Conservation (phyloP, 2,113 vertebrate species). For the Carassius carassius region DNA sequence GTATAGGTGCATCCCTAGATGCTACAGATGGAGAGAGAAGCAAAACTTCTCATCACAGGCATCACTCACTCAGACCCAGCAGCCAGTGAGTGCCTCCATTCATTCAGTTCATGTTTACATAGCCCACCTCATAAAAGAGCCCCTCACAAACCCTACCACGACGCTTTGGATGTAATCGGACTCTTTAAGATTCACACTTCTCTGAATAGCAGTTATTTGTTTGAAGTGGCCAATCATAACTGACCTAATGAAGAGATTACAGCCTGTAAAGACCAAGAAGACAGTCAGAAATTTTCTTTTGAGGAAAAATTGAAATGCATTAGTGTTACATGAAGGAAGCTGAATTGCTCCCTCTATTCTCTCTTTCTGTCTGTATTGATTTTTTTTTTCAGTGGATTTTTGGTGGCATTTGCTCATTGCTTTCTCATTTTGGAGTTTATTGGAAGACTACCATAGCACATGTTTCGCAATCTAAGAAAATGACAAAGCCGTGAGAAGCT, state of each 20-base stretch:
- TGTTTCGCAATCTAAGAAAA: conserved; percentile 45
- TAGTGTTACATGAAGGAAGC: not conserved
- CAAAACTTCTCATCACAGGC: conserved; percentile 57
- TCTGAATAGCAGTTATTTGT: not conserved
- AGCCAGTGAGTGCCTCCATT: conserved; percentile 35
- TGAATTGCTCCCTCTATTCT: not conserved
- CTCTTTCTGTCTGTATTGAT: conserved; percentile 35
- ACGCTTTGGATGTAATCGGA: conserved; percentile 14
- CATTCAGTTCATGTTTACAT: conserved; percentile 54
- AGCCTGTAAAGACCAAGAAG: not conserved
- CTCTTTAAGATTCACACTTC: not conserved
- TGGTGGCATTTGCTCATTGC: conserved; percentile 50
- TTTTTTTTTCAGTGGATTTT: conserved; percentile 37
- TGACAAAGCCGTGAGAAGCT: not conserved
- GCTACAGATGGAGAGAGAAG: conserved; percentile 58
- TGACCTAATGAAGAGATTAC: conserved; percentile 23
- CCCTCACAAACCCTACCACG: conserved; percentile 17
- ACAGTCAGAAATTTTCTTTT: not conserved
- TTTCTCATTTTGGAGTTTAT: conserved; percentile 34
- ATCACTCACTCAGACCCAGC: conserved; percentile 61
- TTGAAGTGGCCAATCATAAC: conserved; percentile 20
- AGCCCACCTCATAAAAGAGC: conserved; percentile 46
- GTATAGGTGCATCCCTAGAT: conserved; percentile 19
- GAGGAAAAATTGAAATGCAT: conserved; percentile 16
- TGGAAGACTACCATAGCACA: conserved; percentile 25